These are phyloP conservation scores for Dendrophyllia cribrosa DNA, from an alignment of 64 coral and sea anemone species.

Conservation along the genomic window DNA sequence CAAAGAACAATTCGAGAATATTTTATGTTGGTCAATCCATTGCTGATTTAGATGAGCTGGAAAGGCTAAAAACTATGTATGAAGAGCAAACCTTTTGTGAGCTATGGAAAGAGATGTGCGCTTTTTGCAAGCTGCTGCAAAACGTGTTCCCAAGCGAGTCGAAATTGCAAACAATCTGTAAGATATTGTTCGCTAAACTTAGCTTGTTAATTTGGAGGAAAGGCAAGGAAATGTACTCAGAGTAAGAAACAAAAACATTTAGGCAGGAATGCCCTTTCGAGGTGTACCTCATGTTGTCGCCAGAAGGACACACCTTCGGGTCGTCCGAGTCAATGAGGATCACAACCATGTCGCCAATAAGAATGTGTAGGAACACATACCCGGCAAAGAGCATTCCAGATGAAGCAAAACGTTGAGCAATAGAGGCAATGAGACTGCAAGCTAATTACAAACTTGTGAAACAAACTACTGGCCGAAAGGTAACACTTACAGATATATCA, in stretches of 20 bases:
- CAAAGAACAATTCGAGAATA: not conserved
- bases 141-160: constrained; percentile 59
- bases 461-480: constrained; percentile 12
- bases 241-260: constrained; percentile 10
- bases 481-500: not conserved
- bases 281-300: constrained; percentile 43
- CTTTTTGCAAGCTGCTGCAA: constrained; percentile 45
- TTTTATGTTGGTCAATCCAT: constrained; percentile 64
- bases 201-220: constrained; percentile 6
- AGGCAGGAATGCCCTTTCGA: constrained; percentile 45
- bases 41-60: constrained; percentile 23
- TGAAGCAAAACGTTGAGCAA: constrained; percentile 9
- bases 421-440: constrained; percentile 44
- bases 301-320: constrained; percentile 35
- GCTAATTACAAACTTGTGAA: constrained; percentile 47
- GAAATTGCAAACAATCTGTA: constrained; percentile 25
- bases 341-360: constrained; percentile 46
- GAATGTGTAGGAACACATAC: constrained; percentile 51
- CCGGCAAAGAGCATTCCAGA: constrained; percentile 50
- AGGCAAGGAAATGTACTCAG: not conserved
- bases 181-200: constrained; percentile 42
- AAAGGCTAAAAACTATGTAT: constrained; percentile 34
- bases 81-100: constrained; percentile 68
- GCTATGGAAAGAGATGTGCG: constrained; percentile 62
- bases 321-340: constrained; percentile 12